These are phyloP conservation scores for Diadumene lineata DNA, from an alignment of 92 coral and sea anemone genomes.

Conservation along the genomic window DNA sequence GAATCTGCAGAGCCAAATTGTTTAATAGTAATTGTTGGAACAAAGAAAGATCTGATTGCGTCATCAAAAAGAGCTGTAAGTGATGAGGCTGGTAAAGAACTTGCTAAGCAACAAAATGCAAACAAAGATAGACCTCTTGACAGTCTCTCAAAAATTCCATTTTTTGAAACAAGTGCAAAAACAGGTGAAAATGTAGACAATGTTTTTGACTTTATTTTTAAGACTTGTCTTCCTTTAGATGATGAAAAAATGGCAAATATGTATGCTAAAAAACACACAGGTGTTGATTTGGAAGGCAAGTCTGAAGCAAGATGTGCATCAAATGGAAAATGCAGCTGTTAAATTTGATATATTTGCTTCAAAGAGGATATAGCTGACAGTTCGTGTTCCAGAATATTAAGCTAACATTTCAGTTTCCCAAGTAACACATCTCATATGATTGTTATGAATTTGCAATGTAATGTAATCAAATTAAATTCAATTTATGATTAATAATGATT, in stretches of 20 bases:
- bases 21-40: conserved; percentile 83
- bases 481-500: too few species aligned
- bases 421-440: too few species aligned
- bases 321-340: conserved; percentile 14
- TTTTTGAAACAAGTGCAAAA: conserved; percentile 95
- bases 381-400: too few species aligned
- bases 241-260: conserved; percentile 46
- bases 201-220: conserved; percentile 81
- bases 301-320: not conserved
- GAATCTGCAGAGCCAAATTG: conserved; percentile 90
- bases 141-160: conserved; percentile 59
- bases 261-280: conserved; percentile 46
- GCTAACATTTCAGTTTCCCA: too few species aligned
- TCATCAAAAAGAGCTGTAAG: conserved; percentile 49
- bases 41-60: conserved; percentile 81
- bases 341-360: not conserved
- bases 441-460: too few species aligned
- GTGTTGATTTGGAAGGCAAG: conserved; percentile 40
- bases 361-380: too few species aligned
- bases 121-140: conserved; percentile 50
- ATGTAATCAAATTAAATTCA: too few species aligned
- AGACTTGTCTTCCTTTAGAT: conserved; percentile 88
- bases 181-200: conserved; percentile 87
- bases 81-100: conserved; percentile 56
- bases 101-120: conserved; percentile 76